Evolutionary conservation across 2,888 invertebrate species (phyloP).

Genomic region (Eupithecia pulchellata): DNA sequence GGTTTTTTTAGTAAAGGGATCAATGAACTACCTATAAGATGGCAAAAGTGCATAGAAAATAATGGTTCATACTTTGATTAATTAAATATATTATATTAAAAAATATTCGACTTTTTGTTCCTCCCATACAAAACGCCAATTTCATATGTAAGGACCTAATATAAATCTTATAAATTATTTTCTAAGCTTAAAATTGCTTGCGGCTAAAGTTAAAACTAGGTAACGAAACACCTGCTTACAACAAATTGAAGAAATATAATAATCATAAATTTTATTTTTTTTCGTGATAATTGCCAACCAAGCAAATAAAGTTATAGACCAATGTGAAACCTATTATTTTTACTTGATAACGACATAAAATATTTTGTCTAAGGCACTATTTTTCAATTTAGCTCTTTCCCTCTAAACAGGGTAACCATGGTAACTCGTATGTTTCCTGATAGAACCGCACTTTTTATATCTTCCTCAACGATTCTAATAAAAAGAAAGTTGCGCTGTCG

Average conservation of each 20-base stretch:
- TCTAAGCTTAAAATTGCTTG: neutral
- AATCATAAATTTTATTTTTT: neutral
- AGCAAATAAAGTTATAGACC: too few species aligned
- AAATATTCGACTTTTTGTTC: too few species aligned
- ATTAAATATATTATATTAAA: too few species aligned
- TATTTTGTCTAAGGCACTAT: neutral
- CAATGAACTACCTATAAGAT: too few species aligned
- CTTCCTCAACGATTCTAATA: conserved; percentile 68
- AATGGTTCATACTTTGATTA: too few species aligned
- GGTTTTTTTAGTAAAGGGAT: too few species aligned
- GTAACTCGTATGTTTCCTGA: conserved; percentile 7
- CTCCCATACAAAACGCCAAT: too few species aligned
- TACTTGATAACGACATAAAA: neutral
- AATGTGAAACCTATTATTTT: too few species aligned
- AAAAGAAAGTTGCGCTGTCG: conserved; percentile 65
- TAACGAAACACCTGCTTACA: neutral
- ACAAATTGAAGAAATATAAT: neutral
- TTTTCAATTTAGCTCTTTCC: neutral
- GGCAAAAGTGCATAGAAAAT: too few species aligned
- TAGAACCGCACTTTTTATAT: conserved; percentile 54
- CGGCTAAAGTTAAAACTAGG: neutral
- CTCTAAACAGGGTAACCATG: neutral
- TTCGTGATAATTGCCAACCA: neutral
- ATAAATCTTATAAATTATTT: too few species aligned
- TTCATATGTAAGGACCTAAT: too few species aligned